Conservation (phyloP, 2,888 invertebrate genomes). For the Eremobia ochroleuca region DNA sequence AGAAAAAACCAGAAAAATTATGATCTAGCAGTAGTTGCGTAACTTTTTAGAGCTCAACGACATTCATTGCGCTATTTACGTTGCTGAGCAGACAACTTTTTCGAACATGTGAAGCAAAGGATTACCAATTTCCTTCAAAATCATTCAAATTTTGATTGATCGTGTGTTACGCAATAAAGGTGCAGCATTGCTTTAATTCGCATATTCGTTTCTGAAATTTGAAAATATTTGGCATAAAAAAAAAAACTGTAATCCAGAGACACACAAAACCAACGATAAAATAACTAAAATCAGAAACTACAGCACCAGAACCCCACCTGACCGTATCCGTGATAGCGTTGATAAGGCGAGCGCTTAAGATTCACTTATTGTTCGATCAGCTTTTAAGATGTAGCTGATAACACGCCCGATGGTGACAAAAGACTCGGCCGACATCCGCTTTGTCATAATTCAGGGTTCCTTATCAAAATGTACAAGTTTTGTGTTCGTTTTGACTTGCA, state of each 20-base stretch:
- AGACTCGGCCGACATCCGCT: slow-evolving; percentile 81
- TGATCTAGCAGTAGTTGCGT: no score
- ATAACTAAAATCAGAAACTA: slow-evolving; percentile 15
- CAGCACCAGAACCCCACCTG: slow-evolving; percentile 59
- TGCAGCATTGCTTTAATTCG: not conserved
- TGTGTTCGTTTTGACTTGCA: not conserved
- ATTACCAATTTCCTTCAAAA: not conserved
- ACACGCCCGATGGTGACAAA: slow-evolving; percentile 87
- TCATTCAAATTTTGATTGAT: not conserved
- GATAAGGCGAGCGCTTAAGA: slow-evolving; percentile 88
- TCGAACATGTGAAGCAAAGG: not conserved
- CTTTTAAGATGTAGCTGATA: slow-evolving; percentile 89
- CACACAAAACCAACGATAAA: not conserved
- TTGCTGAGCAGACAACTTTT: not conserved
- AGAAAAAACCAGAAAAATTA: no score
- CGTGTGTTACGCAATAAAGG: not conserved
- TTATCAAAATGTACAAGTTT: slow-evolving; percentile 16
- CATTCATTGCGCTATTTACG: not conserved
- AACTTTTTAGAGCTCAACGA: not conserved
- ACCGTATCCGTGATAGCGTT: slow-evolving; percentile 75
- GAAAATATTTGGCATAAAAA: not conserved
- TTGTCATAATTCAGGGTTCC: slow-evolving; percentile 83
- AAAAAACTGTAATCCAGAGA: not conserved
- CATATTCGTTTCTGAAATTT: not conserved
- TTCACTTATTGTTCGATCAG: slow-evolving; percentile 88